These are phyloP conservation scores for Solea senegalensis DNA, from an alignment of 2,113 vertebrate species.

Conservation along the genomic window DNA sequence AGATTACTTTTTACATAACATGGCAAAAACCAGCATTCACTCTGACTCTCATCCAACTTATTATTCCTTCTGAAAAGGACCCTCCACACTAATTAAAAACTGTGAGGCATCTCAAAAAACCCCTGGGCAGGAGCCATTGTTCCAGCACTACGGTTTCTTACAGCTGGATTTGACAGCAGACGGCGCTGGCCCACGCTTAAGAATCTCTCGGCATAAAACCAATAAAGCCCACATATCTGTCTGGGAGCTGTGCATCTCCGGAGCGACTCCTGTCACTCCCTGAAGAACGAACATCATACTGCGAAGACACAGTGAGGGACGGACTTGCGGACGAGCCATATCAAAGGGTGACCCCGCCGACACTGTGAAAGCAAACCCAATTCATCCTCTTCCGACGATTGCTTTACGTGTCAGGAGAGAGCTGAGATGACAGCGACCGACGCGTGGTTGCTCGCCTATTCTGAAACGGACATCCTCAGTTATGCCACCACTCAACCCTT, in stretches of 20 bases:
- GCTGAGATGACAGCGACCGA: too few relatives aligned
- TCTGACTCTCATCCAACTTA: constrained; percentile 24
- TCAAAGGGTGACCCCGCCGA: constrained; percentile 21
- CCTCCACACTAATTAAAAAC: constrained; percentile 37
- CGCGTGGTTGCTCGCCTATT: too few relatives aligned
- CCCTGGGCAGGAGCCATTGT: constrained; percentile 19
- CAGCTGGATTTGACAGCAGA: constrained; percentile 22
- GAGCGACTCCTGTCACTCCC: neutral
- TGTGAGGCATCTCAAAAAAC: constrained; percentile 18
- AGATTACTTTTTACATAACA: constrained; percentile 46
- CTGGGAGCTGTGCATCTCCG: constrained; percentile 16
- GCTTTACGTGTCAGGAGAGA: constrained; percentile 25
- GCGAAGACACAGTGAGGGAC: constrained; percentile 19
- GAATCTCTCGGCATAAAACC: constrained; percentile 41
- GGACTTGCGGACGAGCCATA: constrained; percentile 4
- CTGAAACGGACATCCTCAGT: too few relatives aligned
- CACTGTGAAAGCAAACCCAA: constrained; percentile 26
- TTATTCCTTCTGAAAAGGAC: neutral
- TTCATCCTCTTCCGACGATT: constrained; percentile 30
- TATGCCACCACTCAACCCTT: too few relatives aligned
- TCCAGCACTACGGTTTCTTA: constrained; percentile 10
- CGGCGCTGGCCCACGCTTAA: constrained; percentile 15
- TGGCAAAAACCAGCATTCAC: constrained; percentile 15
- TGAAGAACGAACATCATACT: neutral
- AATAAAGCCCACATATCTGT: constrained; percentile 30